phyloP scores from a whole-genome alignment of 2,888 invertebrate genomes.

The Alsophila aescularia region DNA sequence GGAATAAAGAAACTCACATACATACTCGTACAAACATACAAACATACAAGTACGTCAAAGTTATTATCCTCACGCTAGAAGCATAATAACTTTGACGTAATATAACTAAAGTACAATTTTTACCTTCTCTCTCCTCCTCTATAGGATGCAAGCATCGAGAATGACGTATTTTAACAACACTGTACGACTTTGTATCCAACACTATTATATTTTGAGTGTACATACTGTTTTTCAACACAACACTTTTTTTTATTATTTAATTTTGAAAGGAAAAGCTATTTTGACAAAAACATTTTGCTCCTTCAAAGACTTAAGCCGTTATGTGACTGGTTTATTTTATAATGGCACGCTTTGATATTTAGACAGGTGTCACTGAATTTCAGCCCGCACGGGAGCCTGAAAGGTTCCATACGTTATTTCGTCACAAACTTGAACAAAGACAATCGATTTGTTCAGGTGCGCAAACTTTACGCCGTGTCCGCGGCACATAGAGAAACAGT shows the following conservation, averaged over 20 bases:
- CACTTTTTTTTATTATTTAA: not conserved
- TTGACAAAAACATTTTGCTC: conserved; percentile 18
- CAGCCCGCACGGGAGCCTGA: conserved; percentile 50
- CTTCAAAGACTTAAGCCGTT: conserved; percentile 24
- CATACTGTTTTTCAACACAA: conserved; percentile 46
- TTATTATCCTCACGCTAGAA: no score
- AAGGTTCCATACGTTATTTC: conserved; percentile 49
- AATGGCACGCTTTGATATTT: conserved; percentile 73
- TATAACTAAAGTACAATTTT: not conserved
- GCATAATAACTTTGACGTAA: not conserved
- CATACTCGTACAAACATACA: no score
- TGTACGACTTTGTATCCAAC: conserved; percentile 62
- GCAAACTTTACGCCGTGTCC: conserved; percentile 41
- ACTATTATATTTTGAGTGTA: conserved; percentile 65
- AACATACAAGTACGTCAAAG: no score
- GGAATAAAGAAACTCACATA: no score
- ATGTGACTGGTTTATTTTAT: conserved; percentile 45
- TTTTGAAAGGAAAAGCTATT: not conserved
- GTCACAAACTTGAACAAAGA: conserved; percentile 61
- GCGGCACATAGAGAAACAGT: conserved; percentile 9
- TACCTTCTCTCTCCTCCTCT: conserved; percentile 55
- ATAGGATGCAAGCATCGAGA: conserved; percentile 70
- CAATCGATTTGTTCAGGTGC: conserved; percentile 67
- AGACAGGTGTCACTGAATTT: conserved; percentile 70
- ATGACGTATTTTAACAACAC: conserved; percentile 70